A percentile compares a stretch with the other conserved stretches of the same genome.
phyloP scores from a whole-genome alignment of 37 sponge, comb jelly and placozoan species.

The Ianthella basta region DNA sequence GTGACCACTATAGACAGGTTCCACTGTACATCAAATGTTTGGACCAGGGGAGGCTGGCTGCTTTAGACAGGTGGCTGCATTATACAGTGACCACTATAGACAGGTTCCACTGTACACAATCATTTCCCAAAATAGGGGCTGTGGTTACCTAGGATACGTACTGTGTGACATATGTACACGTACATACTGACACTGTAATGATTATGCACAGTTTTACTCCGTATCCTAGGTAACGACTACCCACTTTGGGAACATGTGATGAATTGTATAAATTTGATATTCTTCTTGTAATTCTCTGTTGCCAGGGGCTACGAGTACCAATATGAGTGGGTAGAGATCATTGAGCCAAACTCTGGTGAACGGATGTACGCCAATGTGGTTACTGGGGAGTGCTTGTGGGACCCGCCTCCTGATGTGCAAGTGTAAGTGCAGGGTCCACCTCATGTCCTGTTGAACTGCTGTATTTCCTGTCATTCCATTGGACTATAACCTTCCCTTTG shows the following conservation, averaged over 20 bases:
- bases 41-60: no score
- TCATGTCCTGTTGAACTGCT: background rate
- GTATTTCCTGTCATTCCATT: no score
- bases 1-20: no score
- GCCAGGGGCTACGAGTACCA: slow-evolving; percentile 15
- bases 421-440: slow-evolving; percentile 61
- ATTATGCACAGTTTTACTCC: no score
- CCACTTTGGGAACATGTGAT: no score
- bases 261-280: background rate
- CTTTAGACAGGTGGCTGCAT: no score
- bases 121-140: no score
- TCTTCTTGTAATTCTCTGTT: background rate
- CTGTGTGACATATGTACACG: slow-evolving; percentile 5
- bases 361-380: slow-evolving; percentile 82
- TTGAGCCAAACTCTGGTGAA: slow-evolving; percentile 72
- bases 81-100: no score
- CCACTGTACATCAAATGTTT: no score
- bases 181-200: no score
- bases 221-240: no score
- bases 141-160: background rate
- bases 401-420: slow-evolving; percentile 59
- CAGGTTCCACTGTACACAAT: no score
- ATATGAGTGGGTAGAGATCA: slow-evolving; percentile 87
- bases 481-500: background rate
- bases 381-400: slow-evolving; percentile 77